Conservation (phyloP, 2,797 vertebrate species). For the Limosa lapponica region DNA sequence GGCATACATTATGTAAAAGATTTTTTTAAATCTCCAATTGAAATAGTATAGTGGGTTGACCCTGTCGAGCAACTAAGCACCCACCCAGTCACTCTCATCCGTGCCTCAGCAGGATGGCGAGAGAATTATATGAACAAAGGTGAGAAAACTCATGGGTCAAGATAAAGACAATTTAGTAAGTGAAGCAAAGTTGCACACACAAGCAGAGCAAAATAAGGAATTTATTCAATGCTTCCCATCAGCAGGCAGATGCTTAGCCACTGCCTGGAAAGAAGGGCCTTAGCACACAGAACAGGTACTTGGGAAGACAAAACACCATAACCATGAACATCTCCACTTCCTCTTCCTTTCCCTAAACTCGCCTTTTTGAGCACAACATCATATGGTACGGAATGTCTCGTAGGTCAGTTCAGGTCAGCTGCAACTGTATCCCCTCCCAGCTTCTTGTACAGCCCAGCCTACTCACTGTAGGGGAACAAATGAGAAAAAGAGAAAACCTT, state of each 20-base stretch:
- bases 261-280: neutral
- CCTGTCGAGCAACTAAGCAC: neutral
- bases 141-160: neutral
- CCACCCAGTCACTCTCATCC: neutral
- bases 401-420: neutral
- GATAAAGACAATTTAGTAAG: neutral
- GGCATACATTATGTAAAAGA: neutral
- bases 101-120: neutral
- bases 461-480: accelerated
- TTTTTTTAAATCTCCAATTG: neutral
- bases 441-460: neutral
- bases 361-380: neutral
- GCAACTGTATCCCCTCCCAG: accelerated
- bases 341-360: neutral
- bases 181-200: neutral
- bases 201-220: neutral
- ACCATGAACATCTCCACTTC: neutral
- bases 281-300: accelerated
- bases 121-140: neutral
- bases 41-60: neutral
- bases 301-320: neutral
- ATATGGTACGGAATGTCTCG: neutral
- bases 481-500: neutral
- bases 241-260: neutral
- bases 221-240: neutral